These are phyloP conservation scores for Synanthedon andrenaeformis DNA, from an alignment of 2,888 invertebrate species.

Conservation along the genomic window DNA sequence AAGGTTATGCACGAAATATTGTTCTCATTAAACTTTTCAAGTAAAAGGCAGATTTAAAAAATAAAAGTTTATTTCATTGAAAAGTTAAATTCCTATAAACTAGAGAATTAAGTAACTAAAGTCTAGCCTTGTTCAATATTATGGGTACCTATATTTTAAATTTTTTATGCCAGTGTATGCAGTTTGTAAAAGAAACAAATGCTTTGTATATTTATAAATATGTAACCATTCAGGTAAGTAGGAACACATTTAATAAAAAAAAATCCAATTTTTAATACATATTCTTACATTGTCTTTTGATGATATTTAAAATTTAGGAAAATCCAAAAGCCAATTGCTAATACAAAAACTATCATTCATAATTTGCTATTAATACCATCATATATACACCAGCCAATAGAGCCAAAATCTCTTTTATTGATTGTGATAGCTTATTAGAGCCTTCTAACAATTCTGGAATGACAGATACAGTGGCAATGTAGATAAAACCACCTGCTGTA, in stretches of 20 bases:
- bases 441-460: slow-evolving; percentile 97
- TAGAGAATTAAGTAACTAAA: no score
- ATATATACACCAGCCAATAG: slow-evolving; percentile 90
- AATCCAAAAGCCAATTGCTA: neutral
- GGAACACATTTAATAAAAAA: neutral
- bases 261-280: neutral
- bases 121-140: neutral
- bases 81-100: no score
- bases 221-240: no score
- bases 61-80: no score
- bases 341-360: slow-evolving; percentile 34
- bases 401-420: slow-evolving; percentile 90
- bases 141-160: no score
- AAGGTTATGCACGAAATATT: no score
- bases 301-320: neutral
- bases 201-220: no score
- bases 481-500: slow-evolving; percentile 99
- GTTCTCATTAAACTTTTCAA: no score
- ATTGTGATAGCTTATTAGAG: slow-evolving; percentile 86
- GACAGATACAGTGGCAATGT: slow-evolving; percentile 98
- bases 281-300: neutral
- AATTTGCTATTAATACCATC: slow-evolving; percentile 94
- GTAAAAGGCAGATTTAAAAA: no score
- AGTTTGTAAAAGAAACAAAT: no score
- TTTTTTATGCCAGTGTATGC: no score